A percentile compares a stretch with the other conserved stretches of the same genome.
These are phyloP conservation scores for Drosophila ezoana DNA, from an alignment of 2,888 invertebrate genomes.

Conservation along the genomic window DNA sequence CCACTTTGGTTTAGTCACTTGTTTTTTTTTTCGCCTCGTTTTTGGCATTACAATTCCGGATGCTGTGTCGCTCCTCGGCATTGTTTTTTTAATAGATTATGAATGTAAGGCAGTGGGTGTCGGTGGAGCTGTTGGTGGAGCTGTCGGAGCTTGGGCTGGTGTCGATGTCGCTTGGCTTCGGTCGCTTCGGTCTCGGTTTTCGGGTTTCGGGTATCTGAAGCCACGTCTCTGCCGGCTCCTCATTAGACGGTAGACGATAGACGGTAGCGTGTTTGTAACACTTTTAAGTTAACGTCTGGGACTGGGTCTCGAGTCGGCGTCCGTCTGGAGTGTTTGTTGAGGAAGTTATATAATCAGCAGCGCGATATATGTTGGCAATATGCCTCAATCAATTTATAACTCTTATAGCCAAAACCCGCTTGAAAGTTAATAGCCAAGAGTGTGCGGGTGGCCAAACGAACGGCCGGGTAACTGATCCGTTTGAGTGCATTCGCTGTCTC, in stretches of 20 bases:
- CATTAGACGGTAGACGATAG: conserved; percentile 69
- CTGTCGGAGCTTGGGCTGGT: conserved; percentile 35
- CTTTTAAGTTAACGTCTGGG: conserved; percentile 51
- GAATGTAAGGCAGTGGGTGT: conserved; percentile 76
- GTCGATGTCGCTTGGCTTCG: conserved; percentile 37
- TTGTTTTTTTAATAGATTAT: conserved; percentile 69
- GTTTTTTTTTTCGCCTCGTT: conserved; percentile 30
- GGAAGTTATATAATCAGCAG: conserved; percentile 76
- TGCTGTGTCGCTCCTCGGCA: conserved; percentile 55
- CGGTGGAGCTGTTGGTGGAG: conserved; percentile 29
- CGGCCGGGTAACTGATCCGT: conserved; percentile 66
- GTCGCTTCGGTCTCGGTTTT: conserved; percentile 16
- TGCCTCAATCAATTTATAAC: conserved; percentile 76
- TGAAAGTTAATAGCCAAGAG: conserved; percentile 68
- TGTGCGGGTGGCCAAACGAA: conserved; percentile 39
- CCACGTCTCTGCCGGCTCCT: conserved; percentile 34
- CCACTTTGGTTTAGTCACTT: not conserved
- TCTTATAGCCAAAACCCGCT: conserved; percentile 63
- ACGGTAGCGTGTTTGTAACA: conserved; percentile 76
- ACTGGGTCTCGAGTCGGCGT: conserved; percentile 23
- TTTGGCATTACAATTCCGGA: conserved; percentile 73
- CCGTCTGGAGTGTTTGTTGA: conserved; percentile 50
- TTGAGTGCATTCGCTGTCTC: conserved; percentile 57
- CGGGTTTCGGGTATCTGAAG: conserved; percentile 12
- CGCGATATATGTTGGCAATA: conserved; percentile 30